Base-by-base conservation (phyloP, 2,113 vertebrate species). In the Colistium nudipinnis region DNA sequence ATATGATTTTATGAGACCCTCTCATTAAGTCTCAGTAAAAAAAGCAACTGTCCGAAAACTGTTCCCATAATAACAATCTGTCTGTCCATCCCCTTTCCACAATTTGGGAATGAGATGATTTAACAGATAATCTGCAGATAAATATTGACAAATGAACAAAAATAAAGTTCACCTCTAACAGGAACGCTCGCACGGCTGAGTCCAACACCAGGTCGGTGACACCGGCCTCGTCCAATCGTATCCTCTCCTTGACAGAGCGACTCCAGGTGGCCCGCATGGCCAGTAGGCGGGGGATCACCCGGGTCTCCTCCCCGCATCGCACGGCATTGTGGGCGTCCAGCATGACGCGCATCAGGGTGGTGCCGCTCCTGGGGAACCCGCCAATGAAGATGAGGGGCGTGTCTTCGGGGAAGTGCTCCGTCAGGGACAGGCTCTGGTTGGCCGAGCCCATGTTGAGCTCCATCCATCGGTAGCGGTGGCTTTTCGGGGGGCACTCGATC, bases 371-470 rank as follows among this genome's bases (percentile, higher is more conserved):
- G 47, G 96, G 96, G 0, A 98, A 96, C 33, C 95, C 96, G 0
- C 96, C 96, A 22, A 97, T 96, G 84, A 98, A 98, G 83, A 98
- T 96, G 55, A 98, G 92, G 28, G 96, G 96, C 85, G 95, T 96
- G 89, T 96, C 96, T 76, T 98, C 96, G 33, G 74, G 86, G 87
- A 87, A 91, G 91, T 68, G 87, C 38, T 45, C 80, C 59, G 56
- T 43, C 47, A 84, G 62, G 8, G 81, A 59, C 4, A 68, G 31
- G 41, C 14, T 72, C 16, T 68, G 63, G 35, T 91, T 76, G 73
- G 77, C 76, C 0, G 91, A 89, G 25, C 88, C 78, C 22, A 63
- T 20, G 0, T 93, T 89, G 60, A 92, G 85, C 78, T 89, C 79
- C 56, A 70, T 56, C 3, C 76, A 47, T 7, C 54, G 8, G 90